Evolutionary conservation across 2,797 vertebrate species (phyloP), one percentile per base, ranked within the genome.

Genomic region (Glossophaga mutica): DNA sequence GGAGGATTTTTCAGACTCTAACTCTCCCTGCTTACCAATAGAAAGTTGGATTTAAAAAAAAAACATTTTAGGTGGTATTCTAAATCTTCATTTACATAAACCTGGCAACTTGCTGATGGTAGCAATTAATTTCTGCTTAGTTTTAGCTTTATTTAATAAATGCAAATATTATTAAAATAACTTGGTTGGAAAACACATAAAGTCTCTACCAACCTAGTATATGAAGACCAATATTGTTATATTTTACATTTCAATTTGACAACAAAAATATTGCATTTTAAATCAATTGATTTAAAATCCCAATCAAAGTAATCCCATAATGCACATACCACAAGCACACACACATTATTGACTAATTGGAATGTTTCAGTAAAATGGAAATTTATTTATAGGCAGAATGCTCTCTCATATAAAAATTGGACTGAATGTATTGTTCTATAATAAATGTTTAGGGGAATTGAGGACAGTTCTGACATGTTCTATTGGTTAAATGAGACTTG

Each of bases 391-490:
- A 88, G 11, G 22, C 26, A 91, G 22, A 87, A 42, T 59, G 21
- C 0, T 46, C 3, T 91, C 70, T 68, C 44, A 82, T 44, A 82
- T 68, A 55, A 96, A 92, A 95, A 55, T 46, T 9, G 10, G 18
- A 0, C 29, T 76, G 76, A 71, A 76, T 93, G 14, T 46, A 73
- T 91, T 91, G 37, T 81, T 96, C 96, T 87, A 84, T 48, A 65
- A 94, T 91, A 92, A 93, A 96, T 93, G 9, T 89, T 87, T 78
- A 34, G 19, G 62, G 77, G 74, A 96, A 91, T 85, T 94, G 70
- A 94, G 59, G 22, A 95, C 14, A 88, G 79, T 83, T 92, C 70
- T 74, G 81, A 96, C 96, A 96, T 22, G 22, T 68, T 93, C 19
- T 37, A 87, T 79, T 97, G 48, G 32, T 85, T 94, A 95, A 96